Base-by-base conservation (phyloP, 2,888 invertebrate species). In the Limnephilus lunatus region DNA sequence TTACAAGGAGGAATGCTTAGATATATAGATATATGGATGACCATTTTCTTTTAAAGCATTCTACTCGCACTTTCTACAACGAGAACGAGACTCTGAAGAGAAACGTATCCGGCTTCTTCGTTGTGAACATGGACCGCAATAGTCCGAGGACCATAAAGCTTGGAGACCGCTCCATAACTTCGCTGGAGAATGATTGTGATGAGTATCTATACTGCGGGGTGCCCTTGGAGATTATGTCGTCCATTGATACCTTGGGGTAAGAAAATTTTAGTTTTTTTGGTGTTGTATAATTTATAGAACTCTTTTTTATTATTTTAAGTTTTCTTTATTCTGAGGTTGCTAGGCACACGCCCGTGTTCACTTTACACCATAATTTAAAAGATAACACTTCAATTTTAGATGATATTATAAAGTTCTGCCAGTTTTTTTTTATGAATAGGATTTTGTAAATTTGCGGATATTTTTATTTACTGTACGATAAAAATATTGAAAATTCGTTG, bases 131-230 rank as follows among this genome's bases (percentile, higher is more conserved):
- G 25, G 96, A 96, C 94, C 94, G 95, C 0, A 94, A 95, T 94
- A 94, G 93, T 89, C 93, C 93, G 9, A 14, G 90, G n/a, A 92
- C 92, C 30, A 82, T 92, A 31, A 92, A 91, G 5, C 68, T 87
- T 68, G 68, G 68, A 1, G 48, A 87, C 11, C 81, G 87, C 19
- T 53, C 81, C 31, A 25, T 92, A 30, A 68, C 19, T 25, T 91
- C 91, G 86, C 93, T 94, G 19, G 25, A 30, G 0, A 93, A 94
- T 0, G 96, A 96, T 92, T 97, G 97, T 93, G 94, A 94, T 0
- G 92, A 89, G 0, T 94, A 95, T 87, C 94, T 96, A 0, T 95
- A 95, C 93, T 97, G 97, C 93, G 96, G 96, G 3, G 94, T 97
- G 93, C 97, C 97, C 0, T 94, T 96, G 1, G 68, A 68, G 25